Evolutionary conservation across 2,888 invertebrate species (phyloP).

Genomic region (Synergus itoensis): DNA sequence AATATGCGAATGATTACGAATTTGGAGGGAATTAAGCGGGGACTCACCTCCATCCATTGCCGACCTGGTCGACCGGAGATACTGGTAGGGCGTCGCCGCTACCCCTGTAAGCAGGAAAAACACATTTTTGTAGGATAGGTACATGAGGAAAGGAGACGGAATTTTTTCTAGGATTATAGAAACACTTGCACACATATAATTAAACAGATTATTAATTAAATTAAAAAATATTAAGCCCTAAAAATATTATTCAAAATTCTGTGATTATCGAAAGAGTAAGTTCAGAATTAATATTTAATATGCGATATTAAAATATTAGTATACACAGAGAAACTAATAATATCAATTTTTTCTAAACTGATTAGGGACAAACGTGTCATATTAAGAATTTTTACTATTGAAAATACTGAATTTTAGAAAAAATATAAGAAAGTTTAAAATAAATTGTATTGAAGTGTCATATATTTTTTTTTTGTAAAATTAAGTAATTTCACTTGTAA

Average conservation of each 20-base stretch:
- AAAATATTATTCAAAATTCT: not conserved
- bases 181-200: not conserved
- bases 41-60: constrained; percentile 82
- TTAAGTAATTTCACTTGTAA: too few relatives aligned
- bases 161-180: not conserved
- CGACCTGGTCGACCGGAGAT: constrained; percentile 79
- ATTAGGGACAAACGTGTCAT: too few relatives aligned
- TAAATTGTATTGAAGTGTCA: too few relatives aligned
- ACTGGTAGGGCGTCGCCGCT: constrained; percentile 79
- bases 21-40: constrained; percentile 60
- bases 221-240: not conserved
- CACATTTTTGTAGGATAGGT: constrained; percentile 66
- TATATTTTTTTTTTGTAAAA: too few relatives aligned
- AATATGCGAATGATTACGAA: constrained; percentile 46
- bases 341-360: too few relatives aligned
- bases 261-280: not conserved
- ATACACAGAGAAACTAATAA: too few relatives aligned
- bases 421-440: too few relatives aligned
- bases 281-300: not conserved
- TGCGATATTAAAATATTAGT: too few relatives aligned
- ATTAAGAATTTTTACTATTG: too few relatives aligned
- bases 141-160: constrained; percentile 61
- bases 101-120: constrained; percentile 78
- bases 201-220: not conserved
- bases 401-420: too few relatives aligned